phyloP scores from a whole-genome alignment of 2,797 vertebrate species.

The Alosa sapidissima region DNA sequence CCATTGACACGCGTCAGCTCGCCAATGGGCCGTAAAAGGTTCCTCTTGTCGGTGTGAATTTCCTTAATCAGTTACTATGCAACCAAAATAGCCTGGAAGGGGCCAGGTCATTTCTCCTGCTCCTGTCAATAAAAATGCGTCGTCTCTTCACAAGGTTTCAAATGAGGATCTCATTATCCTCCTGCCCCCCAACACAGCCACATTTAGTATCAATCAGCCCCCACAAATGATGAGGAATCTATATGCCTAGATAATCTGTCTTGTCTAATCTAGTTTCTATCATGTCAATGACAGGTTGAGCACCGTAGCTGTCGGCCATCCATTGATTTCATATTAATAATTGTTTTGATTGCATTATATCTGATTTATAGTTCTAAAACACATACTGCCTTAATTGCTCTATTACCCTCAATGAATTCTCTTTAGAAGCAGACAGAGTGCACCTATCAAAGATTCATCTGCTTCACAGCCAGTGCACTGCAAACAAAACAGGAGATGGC shows the following conservation, averaged over 20 bases:
- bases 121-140: conserved; percentile 34
- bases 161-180: conserved; percentile 16
- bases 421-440: not conserved
- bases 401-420: not conserved
- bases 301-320: not conserved
- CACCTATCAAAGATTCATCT: not conserved
- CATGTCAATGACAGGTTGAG: not conserved
- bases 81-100: not conserved
- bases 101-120: conserved; percentile 27
- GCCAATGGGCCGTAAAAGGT: conserved; percentile 25
- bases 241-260: not conserved
- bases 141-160: conserved; percentile 30
- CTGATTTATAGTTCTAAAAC: not conserved
- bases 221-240: conserved; percentile 22
- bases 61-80: conserved; percentile 5
- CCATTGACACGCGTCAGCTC: conserved; percentile 34
- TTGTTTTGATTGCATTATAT: not conserved
- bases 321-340: conserved; percentile 20
- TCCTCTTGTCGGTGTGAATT: conserved; percentile 4
- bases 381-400: not conserved
- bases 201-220: not conserved
- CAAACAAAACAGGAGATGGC: not conserved
- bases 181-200: not conserved
- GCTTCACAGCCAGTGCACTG: not conserved
- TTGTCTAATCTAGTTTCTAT: not conserved